A percentile compares a stretch with the other conserved stretches of the same genome.
Conservation (phyloP, 92 coral and sea anemone genomes). For the Epizoanthus ramosus region DNA sequence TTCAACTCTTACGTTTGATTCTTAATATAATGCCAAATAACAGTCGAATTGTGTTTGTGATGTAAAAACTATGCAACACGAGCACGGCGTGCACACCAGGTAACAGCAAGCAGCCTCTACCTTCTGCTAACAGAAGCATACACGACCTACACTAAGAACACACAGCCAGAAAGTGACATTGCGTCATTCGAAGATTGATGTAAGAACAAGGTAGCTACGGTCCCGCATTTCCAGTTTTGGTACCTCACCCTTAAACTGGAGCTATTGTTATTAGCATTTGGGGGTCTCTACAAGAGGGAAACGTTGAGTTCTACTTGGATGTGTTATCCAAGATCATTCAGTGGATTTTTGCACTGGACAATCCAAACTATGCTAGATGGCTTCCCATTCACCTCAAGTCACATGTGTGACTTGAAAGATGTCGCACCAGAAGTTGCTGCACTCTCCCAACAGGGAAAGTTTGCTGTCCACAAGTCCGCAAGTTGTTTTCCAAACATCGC, state of each 20-base stretch:
- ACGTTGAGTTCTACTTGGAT: slow-evolving; percentile 21
- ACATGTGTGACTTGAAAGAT: slow-evolving; percentile 27
- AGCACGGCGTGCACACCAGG: slow-evolving; percentile 24
- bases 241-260: slow-evolving; percentile 40
- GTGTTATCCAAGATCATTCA: slow-evolving; percentile 20
- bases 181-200: slow-evolving; percentile 22
- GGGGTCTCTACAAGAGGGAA: slow-evolving; percentile 24
- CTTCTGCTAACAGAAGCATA: slow-evolving; percentile 32
- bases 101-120: slow-evolving; percentile 30
- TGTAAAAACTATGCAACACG: no score
- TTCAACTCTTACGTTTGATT: no score
- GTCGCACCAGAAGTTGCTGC: slow-evolving; percentile 20
- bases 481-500: neutral
- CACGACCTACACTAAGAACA: neutral
- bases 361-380: slow-evolving; percentile 41
- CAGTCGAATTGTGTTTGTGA: no score
- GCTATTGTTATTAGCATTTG: slow-evolving; percentile 29
- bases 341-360: no score
- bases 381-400: slow-evolving; percentile 32
- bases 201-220: neutral
- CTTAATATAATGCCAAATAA: no score
- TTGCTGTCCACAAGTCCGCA: neutral
- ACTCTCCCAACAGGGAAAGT: slow-evolving; percentile 21
- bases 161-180: slow-evolving; percentile 10
- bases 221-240: slow-evolving; percentile 24